phyloP scores from a whole-genome alignment of 2,113 vertebrate species.

The Tympanuchus pallidicinctus region DNA sequence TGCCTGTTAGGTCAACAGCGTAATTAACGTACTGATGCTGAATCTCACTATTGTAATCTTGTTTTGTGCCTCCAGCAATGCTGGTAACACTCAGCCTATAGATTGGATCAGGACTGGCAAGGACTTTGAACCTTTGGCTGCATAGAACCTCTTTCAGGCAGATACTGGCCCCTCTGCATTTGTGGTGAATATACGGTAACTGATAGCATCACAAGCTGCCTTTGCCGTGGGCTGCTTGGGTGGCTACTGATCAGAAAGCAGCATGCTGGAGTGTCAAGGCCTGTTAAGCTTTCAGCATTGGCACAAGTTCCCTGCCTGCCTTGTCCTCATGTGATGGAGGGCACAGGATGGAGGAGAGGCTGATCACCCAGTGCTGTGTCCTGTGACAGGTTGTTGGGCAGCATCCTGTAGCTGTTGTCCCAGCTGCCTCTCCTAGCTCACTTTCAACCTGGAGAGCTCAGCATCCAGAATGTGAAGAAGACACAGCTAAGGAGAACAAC shows the following conservation, averaged over 20 bases:
- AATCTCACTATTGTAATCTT: not conserved
- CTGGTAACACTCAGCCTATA: not conserved
- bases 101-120: not conserved
- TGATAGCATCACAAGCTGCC: not conserved
- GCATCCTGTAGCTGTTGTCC: not conserved
- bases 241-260: not conserved
- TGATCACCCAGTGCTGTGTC: not conserved
- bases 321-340: not conserved
- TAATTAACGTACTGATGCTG: not conserved
- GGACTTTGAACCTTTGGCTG: not conserved
- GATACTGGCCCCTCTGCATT: not conserved
- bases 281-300: not conserved
- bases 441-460: not conserved
- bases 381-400: not conserved
- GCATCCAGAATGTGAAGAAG: not conserved
- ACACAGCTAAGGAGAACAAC: not conserved
- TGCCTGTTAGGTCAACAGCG: not conserved
- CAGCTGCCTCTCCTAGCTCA: not conserved
- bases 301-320: not conserved
- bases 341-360: not conserved
- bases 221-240: not conserved
- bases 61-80: not conserved
- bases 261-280: not conserved
- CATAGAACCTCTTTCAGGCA: not conserved
- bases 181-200: not conserved